Percentiles rank a stretch among this genome's conserved stretches.
These are phyloP conservation scores for Drosophila rellima DNA, from an alignment of 2,888 invertebrate species.

Conservation along the genomic window DNA sequence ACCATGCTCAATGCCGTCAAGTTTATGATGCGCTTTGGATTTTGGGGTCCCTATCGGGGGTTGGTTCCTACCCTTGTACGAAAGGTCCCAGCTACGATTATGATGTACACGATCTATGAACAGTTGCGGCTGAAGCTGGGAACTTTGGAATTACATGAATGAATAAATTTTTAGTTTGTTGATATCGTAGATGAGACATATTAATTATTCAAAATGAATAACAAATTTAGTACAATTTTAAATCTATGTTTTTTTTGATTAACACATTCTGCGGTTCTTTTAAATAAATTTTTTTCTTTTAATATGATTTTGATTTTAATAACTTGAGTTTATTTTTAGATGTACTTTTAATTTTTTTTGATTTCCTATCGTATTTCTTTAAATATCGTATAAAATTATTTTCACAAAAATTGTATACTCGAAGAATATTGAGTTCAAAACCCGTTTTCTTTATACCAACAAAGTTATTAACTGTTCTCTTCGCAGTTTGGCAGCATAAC, in stretches of 20 bases:
- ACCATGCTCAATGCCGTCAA: constrained; percentile 4
- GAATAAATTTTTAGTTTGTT: constrained; percentile 5
- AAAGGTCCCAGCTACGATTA: constrained; percentile 49
- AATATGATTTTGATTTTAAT: no score
- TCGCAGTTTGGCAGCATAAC: constrained; percentile 38
- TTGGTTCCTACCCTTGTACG: constrained; percentile 41
- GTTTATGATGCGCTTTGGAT: constrained; percentile 52
- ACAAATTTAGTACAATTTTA: constrained; percentile 1
- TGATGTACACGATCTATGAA: constrained; percentile 52
- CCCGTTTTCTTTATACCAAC: neutral
- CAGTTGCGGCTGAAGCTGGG: constrained; percentile 55
- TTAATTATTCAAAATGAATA: neutral
- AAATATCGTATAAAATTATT: neutral
- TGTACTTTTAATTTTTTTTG: no score
- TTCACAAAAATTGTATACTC: neutral
- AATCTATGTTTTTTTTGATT: neutral
- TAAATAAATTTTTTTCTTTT: no score
- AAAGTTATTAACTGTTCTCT: constrained; percentile 40
- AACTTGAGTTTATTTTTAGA: no score
- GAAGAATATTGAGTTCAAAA: constrained; percentile 3
- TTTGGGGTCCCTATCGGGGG: constrained; percentile 48
- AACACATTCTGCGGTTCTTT: no score
- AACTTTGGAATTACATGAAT: constrained; percentile 6
- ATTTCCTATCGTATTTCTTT: neutral
- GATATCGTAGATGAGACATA: neutral